A percentile compares a stretch with the other conserved stretches of the same genome.
phyloP scores from a whole-genome alignment of 2,797 vertebrate genomes.

The Phoeniculus purpureus region DNA sequence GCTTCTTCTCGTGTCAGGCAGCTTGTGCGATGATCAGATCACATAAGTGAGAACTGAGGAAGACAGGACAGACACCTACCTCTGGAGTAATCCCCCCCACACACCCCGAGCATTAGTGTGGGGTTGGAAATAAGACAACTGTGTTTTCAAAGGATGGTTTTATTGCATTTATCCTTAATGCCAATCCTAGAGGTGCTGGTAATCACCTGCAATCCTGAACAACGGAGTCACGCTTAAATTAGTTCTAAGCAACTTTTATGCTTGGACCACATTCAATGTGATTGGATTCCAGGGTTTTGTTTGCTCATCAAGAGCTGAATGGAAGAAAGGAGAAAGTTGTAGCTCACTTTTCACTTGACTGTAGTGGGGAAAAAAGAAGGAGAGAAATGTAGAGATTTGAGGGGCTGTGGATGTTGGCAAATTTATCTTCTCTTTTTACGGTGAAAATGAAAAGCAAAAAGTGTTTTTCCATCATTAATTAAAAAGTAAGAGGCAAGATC shows the following conservation, averaged over 20 bases:
- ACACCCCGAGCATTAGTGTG: neutral
- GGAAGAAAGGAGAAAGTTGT: neutral
- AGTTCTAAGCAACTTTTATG: neutral
- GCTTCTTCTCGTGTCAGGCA: conserved; percentile 18
- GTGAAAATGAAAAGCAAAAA: neutral
- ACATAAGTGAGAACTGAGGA: neutral
- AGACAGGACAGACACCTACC: neutral
- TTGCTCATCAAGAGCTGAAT: neutral
- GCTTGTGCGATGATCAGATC: conserved; percentile 42
- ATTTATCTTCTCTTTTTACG: neutral
- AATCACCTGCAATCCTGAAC: neutral
- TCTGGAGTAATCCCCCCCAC: neutral
- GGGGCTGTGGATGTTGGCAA: neutral
- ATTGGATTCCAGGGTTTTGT: neutral
- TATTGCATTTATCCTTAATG: neutral
- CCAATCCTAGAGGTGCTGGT: neutral
- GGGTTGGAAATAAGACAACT: neutral
- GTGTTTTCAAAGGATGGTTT: neutral
- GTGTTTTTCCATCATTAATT: neutral
- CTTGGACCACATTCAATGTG: neutral
- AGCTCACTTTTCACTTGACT: neutral
- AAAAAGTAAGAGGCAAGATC: neutral
- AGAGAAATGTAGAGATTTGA: neutral
- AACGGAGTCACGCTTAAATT: neutral
- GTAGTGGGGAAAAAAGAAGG: fast-evolving